Conservation (phyloP, 2,888 invertebrate species). For the Ectemnius lituratus region DNA sequence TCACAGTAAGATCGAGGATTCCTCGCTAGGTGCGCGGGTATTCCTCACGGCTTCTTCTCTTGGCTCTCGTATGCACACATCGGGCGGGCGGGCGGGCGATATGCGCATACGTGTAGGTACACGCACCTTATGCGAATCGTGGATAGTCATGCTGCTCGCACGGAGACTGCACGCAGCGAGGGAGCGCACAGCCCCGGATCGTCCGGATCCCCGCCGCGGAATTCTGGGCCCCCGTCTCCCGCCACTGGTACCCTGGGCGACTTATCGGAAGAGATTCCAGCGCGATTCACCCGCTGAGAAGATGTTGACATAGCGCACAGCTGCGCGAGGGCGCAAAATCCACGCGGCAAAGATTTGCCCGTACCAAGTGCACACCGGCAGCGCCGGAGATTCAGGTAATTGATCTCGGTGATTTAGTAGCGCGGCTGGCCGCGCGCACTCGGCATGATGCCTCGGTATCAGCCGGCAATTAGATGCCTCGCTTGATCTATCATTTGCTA, state of each 20-base stretch:
- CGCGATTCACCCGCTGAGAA: constrained; percentile 30
- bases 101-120: not conserved
- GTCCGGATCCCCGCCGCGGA: constrained; percentile 21
- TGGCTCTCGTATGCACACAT: not conserved
- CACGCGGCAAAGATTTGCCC: not conserved
- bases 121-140: not conserved
- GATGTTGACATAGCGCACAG: constrained; percentile 32
- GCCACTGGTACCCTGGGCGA: constrained; percentile 8
- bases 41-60: constrained; percentile 27
- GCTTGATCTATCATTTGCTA: constrained; percentile 24
- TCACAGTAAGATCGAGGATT: constrained; percentile 53
- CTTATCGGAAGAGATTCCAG: constrained; percentile 45
- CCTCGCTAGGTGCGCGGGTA: constrained; percentile 43
- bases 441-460: constrained; percentile 22
- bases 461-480: constrained; percentile 17
- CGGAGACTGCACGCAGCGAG: not conserved
- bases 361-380: not conserved
- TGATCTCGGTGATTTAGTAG: constrained; percentile 44
- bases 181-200: not conserved
- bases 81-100: too few relatives aligned
- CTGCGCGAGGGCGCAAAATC: constrained; percentile 32
- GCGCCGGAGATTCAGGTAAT: constrained; percentile 25
- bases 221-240: constrained; percentile 28
- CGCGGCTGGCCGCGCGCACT: constrained; percentile 17
- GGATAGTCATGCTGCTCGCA: not conserved